Evolutionary conservation across 2,113 vertebrate species (phyloP).

Genomic region (Ciconia stormi): DNA sequence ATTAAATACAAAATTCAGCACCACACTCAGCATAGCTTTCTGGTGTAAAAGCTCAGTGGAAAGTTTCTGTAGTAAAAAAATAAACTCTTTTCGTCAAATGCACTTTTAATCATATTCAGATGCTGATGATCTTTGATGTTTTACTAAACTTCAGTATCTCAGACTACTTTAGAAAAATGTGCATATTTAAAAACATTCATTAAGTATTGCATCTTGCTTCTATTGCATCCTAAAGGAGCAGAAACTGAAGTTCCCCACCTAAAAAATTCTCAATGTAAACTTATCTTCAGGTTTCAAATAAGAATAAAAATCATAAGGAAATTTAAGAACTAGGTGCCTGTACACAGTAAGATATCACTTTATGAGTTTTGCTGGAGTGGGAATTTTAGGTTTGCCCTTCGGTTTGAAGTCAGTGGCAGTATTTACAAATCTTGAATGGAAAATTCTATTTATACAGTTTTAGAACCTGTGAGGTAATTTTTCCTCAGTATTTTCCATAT

Average conservation of each 20-base stretch:
- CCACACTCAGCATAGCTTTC: background rate
- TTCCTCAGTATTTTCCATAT: background rate
- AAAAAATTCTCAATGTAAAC: background rate
- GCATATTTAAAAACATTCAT: background rate
- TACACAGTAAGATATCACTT: background rate
- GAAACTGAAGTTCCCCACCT: background rate
- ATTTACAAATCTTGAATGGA: background rate
- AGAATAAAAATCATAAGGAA: background rate
- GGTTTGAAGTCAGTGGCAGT: background rate
- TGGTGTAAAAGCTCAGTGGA: background rate
- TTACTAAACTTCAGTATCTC: background rate
- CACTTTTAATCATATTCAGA: background rate
- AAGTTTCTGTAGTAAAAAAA: background rate
- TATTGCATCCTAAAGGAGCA: background rate
- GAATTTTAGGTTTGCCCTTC: background rate
- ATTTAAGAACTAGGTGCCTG: background rate
- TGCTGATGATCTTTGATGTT: background rate
- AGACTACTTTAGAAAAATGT: background rate
- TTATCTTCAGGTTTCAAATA: background rate
- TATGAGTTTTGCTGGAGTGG: background rate
- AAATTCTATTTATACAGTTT: background rate
- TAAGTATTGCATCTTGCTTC: background rate
- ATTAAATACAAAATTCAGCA: background rate
- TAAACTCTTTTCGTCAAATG: background rate
- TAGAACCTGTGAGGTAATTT: background rate